phyloP scores from a whole-genome alignment of 1,140 invertebrate genomes.

The Diachasmimorpha longicaudata region DNA sequence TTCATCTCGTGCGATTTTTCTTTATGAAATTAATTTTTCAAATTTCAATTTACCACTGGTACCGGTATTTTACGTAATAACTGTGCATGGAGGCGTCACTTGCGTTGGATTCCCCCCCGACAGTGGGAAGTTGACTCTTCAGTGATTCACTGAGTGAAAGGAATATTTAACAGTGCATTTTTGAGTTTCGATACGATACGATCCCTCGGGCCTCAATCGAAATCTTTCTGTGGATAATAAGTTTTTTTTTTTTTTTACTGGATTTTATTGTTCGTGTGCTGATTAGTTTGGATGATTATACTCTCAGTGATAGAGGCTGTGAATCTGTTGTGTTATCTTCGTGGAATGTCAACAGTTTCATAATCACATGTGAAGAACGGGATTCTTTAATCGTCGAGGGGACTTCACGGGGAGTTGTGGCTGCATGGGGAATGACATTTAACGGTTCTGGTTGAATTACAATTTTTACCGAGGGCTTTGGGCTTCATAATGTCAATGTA shows the following conservation, averaged over 20 bases:
- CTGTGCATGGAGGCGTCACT: background rate
- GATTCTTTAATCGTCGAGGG: background rate
- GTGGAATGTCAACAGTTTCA: background rate
- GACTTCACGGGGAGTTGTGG: background rate
- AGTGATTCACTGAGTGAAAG: conserved; percentile 19
- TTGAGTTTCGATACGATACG: background rate
- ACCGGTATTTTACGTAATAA: background rate
- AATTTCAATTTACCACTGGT: background rate
- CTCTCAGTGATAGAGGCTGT: background rate
- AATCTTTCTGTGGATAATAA: background rate
- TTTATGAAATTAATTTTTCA: background rate
- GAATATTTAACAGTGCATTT: background rate
- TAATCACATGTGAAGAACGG: background rate
- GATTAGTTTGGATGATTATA: background rate
- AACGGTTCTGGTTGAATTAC: background rate
- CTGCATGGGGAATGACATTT: background rate
- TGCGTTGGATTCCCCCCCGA: background rate
- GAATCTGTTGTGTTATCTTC: background rate
- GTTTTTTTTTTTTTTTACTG: background rate
- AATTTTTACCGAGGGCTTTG: background rate
- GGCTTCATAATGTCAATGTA: conserved; percentile 69
- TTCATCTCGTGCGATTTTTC: background rate
- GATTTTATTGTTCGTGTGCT: background rate
- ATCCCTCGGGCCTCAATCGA: background rate
- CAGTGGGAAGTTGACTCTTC: conserved; percentile 14